A percentile compares a stretch with the other conserved stretches of the same genome.
Conservation (phyloP, 2,888 invertebrate species). For the Hyposoter didymator region DNA sequence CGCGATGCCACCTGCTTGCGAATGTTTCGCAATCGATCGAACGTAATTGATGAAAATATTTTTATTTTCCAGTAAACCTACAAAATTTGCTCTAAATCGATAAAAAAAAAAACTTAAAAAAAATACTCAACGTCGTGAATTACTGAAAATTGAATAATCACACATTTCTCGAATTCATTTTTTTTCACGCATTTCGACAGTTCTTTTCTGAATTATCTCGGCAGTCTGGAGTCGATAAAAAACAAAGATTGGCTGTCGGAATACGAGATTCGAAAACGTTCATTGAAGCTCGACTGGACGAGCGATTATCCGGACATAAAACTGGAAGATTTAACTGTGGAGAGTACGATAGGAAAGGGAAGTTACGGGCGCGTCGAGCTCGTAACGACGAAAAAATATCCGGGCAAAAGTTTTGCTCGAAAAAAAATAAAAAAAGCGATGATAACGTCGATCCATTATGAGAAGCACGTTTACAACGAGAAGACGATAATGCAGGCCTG, state of each 20-base stretch:
- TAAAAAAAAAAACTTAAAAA: neutral
- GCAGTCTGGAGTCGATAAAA: conserved; percentile 89
- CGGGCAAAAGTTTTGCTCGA: conserved; percentile 85
- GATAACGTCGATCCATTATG: conserved; percentile 87
- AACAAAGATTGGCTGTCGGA: conserved; percentile 82
- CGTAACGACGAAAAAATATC: conserved; percentile 77
- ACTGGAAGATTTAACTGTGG: conserved; percentile 90
- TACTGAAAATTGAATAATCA: neutral
- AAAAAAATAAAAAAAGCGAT: conserved; percentile 88
- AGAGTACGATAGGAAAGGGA: conserved; percentile 95
- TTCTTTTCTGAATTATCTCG: conserved; percentile 92
- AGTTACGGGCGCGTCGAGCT: conserved; percentile 96
- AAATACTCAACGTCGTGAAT: neutral
- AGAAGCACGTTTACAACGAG: conserved; percentile 88
- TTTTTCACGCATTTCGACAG: conserved; percentile 78
- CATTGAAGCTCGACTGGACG: conserved; percentile 65
- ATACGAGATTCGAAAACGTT: conserved; percentile 66
- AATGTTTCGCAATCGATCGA: conserved; percentile 94
- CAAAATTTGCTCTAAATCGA: neutral
- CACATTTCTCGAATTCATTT: neutral
- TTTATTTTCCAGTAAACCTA: neutral
- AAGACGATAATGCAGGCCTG: conserved; percentile 88
- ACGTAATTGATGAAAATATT: conserved; percentile 85
- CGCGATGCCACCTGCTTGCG: conserved; percentile 91
- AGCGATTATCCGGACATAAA: conserved; percentile 88